phyloP scores from a whole-genome alignment of 2,888 invertebrate genomes.

The Panzeria rudis region DNA sequence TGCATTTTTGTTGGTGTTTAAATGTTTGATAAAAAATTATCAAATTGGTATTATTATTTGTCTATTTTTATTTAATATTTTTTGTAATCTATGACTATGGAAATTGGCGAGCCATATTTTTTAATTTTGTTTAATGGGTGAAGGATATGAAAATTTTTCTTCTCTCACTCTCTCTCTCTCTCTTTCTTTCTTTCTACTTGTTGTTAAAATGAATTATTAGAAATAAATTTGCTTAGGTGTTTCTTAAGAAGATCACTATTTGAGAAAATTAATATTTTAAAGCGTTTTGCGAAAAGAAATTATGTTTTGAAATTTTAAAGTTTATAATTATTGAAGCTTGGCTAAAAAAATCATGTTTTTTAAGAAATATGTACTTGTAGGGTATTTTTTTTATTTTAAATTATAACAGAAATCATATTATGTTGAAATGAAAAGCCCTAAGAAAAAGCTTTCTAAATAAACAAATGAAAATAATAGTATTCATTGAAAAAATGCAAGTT shows the following conservation, averaged over 20 bases:
- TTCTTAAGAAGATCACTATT: constrained; percentile 6
- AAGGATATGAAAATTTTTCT: constrained; percentile 74
- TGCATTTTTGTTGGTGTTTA: constrained; percentile 46
- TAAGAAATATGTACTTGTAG: constrained; percentile 37
- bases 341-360: constrained; percentile 9
- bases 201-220: constrained; percentile 18
- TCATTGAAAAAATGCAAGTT: background rate
- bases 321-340: constrained; percentile 36
- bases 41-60: constrained; percentile 20
- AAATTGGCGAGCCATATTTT: constrained; percentile 46
- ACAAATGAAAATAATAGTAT: constrained; percentile 23
- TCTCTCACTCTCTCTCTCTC: constrained; percentile 77
- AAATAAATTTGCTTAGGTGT: constrained; percentile 9
- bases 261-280: constrained; percentile 24
- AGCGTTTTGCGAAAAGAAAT: constrained; percentile 50
- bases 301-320: constrained; percentile 2
- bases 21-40: constrained; percentile 35
- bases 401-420: constrained; percentile 34
- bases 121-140: constrained; percentile 28
- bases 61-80: constrained; percentile 21
- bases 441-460: constrained; percentile 45
- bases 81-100: constrained; percentile 39
- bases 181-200: constrained; percentile 63
- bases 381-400: constrained; percentile 19
- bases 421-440: constrained; percentile 45